Evolutionary conservation across 2,888 invertebrate species (phyloP).

Genomic region (Philonicus albiceps): DNA sequence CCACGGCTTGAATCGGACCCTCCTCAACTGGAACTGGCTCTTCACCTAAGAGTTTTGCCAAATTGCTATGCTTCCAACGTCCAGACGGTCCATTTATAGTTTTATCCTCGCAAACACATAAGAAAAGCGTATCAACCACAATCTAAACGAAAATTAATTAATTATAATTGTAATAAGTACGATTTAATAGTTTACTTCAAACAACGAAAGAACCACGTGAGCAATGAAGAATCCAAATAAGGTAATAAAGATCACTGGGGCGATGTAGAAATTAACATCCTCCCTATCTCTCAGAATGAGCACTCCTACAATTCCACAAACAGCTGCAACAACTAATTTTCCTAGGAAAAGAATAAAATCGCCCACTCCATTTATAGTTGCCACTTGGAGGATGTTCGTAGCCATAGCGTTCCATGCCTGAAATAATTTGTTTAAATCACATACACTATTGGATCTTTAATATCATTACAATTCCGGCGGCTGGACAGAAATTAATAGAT

Average conservation of each 20-base stretch:
- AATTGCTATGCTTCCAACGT: slow-evolving; percentile 68
- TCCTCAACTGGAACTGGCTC: slow-evolving; percentile 58
- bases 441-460: neutral
- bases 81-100: slow-evolving; percentile 81
- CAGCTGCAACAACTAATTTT: slow-evolving; percentile 78
- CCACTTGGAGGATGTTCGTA: slow-evolving; percentile 84
- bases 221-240: slow-evolving; percentile 91
- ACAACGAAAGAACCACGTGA: slow-evolving; percentile 90
- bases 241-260: slow-evolving; percentile 84
- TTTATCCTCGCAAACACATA: slow-evolving; percentile 94
- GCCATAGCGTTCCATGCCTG: slow-evolving; percentile 88
- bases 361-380: slow-evolving; percentile 91
- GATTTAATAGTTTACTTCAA: slow-evolving; percentile 72
- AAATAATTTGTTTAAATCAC: slow-evolving; percentile 48
- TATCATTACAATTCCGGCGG: slow-evolving; percentile 79
- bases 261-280: slow-evolving; percentile 82
- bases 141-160: slow-evolving; percentile 69
- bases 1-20: slow-evolving; percentile 61
- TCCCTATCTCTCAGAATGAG: slow-evolving; percentile 77
- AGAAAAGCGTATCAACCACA: slow-evolving; percentile 91
- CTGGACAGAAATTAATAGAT: slow-evolving; percentile 88
- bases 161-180: neutral
- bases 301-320: slow-evolving; percentile 81
- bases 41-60: slow-evolving; percentile 68
- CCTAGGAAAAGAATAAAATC: slow-evolving; percentile 93